Evolutionary conservation across 92 coral and sea anemone genomes (phyloP), one percentile per base, ranked within the genome.

Genomic region (Epizoanthus ramosus): DNA sequence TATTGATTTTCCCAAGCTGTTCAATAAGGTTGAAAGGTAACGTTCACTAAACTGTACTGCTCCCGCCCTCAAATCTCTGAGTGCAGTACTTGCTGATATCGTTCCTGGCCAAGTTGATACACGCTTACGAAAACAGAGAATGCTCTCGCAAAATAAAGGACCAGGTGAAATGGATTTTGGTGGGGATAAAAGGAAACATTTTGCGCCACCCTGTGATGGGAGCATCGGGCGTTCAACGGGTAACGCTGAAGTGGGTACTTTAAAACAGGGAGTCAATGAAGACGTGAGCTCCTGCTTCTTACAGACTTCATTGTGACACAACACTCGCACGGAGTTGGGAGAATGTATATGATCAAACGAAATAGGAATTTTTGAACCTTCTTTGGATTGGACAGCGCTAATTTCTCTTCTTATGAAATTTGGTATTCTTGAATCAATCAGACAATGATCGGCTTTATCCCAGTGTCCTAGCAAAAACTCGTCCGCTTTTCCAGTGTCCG

Each of bases 71-170:
- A 61, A 23, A 61, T 37, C 10, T 59, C 71, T 61, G 71, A 77
- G 12, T 2, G 28, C 31, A 37, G 47, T 35, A 3, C 58, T 43
- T 3, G 37, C 82, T 10, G 82, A 39, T 23, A 59, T 43, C 15
- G 35, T 43, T 59, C 47, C 82, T 8, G 82, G 82, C 82, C 82
- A 77, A 9, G 82, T 77, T 19, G 65, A 77, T 19, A 77, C 43
- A 60, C 82, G 82, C 22, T 61, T 77, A 21, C 71, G 82, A 77
- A 59, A 77, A 18, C 71, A 19, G 15, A 63, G 66, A n/a, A 77
- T 0, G 66, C 57, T 63, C 28, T 63, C 23, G 41, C 12, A 41
- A 57, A 77, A 77, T 0, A 35, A 41, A 17, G 71, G 71, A 15
- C 58, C 39, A 43, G 82, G 71, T 41, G 59, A 39, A 39, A 59